These are phyloP conservation scores for Drosophila birchii DNA, from an alignment of 2,888 invertebrate species.

Conservation along the genomic window DNA sequence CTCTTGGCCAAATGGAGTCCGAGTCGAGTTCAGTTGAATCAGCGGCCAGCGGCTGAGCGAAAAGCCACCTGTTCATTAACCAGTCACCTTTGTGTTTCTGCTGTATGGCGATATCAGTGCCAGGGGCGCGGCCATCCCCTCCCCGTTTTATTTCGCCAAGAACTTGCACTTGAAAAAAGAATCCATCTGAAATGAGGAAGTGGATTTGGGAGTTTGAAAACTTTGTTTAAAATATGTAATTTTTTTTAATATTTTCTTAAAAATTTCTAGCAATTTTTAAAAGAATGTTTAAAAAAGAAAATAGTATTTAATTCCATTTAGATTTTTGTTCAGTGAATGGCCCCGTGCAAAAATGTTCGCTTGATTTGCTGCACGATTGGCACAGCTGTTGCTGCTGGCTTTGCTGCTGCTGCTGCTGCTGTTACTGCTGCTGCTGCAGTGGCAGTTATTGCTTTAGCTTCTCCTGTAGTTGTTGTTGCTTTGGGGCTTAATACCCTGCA, in stretches of 20 bases:
- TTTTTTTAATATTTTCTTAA: no score
- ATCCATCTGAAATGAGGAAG: no score
- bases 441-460: slow-evolving; percentile 32
- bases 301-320: no score
- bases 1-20: slow-evolving; percentile 17
- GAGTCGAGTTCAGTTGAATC: slow-evolving; percentile 5
- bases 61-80: slow-evolving; percentile 44
- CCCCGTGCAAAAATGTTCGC: slow-evolving; percentile 64
- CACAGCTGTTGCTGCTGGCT: slow-evolving; percentile 54
- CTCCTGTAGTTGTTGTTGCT: slow-evolving; percentile 21
- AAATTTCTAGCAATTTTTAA: no score
- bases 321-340: slow-evolving; percentile 21
- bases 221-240: no score
- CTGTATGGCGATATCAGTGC: slow-evolving; percentile 35
- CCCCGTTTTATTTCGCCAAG: not conserved
- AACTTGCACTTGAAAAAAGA: slow-evolving; percentile 11
- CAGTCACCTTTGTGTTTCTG: slow-evolving; percentile 26
- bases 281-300: no score
- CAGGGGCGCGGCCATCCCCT: slow-evolving; percentile 27
- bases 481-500: slow-evolving; percentile 42
- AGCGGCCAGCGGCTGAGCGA: slow-evolving; percentile 4
- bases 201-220: no score
- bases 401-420: slow-evolving; percentile 13
- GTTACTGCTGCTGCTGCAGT: slow-evolving; percentile 12
- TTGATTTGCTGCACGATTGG: slow-evolving; percentile 66